Evolutionary conservation across 2,797 vertebrate species (phyloP).

Genomic region (Neostethus bicornis): DNA sequence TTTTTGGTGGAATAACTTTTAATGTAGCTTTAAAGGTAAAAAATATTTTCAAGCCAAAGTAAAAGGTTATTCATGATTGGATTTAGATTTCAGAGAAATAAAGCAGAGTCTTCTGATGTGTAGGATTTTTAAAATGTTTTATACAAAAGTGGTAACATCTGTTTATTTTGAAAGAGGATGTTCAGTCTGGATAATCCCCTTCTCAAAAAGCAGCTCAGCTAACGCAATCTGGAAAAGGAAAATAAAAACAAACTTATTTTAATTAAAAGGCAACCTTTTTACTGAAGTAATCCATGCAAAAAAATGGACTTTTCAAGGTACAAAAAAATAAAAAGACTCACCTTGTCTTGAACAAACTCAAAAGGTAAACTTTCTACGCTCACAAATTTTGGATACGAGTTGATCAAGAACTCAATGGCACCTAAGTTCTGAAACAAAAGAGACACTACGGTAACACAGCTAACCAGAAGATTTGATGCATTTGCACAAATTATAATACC

Average conservation of each 20-base stretch:
- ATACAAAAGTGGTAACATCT: constrained; percentile 31
- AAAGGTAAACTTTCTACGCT: constrained; percentile 85
- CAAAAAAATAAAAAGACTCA: constrained; percentile 39
- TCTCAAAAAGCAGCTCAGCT: constrained; percentile 89
- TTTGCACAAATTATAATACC: constrained; percentile 60
- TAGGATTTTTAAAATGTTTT: constrained; percentile 26
- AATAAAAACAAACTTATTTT: not conserved
- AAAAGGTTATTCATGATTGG: not conserved
- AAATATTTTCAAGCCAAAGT: constrained; percentile 30
- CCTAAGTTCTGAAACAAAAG: constrained; percentile 80
- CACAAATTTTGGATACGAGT: constrained; percentile 89
- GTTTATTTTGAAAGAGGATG: constrained; percentile 67
- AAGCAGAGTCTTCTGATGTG: constrained; percentile 4
- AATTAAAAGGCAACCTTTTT: too few relatives aligned
- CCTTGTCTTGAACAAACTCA: constrained; percentile 83
- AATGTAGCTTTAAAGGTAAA: not conserved
- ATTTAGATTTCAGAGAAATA: constrained; percentile 3
- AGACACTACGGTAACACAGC: not conserved
- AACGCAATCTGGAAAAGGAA: constrained; percentile 78
- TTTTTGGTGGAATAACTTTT: constrained; percentile 7
- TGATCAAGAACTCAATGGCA: constrained; percentile 89
- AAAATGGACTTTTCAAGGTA: not conserved
- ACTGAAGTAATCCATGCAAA: not conserved
- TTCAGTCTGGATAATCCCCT: constrained; percentile 87
- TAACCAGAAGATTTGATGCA: not conserved